Percentiles rank a stretch among this genome's conserved stretches.
phyloP scores from a whole-genome alignment of 2,888 invertebrate genomes.

The Dicyrtoma fusca region DNA sequence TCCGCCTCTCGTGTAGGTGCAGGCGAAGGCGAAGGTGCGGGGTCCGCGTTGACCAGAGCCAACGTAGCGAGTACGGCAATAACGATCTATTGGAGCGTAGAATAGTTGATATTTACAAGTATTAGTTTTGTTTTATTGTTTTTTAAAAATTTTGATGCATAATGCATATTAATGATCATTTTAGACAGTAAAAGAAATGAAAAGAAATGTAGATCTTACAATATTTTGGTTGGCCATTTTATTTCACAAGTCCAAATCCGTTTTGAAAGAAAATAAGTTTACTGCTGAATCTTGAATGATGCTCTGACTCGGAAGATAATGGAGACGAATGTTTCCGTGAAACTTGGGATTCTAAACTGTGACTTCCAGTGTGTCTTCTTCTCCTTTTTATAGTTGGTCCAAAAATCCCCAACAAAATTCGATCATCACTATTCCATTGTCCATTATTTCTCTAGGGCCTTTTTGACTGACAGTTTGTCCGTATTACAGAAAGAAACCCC shows the following conservation, averaged over 20 bases:
- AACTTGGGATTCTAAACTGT: not conserved
- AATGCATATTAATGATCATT: not conserved
- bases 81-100: constrained; percentile 43
- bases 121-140: no score
- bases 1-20: constrained; percentile 42
- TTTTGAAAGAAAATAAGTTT: not conserved
- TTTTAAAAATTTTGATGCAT: no score
- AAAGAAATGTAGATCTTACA: not conserved
- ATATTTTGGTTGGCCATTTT: constrained; percentile 13
- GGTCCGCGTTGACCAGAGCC: constrained; percentile 13
- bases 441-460: no score
- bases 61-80: constrained; percentile 44
- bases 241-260: not conserved
- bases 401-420: not conserved
- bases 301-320: no score
- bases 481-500: no score
- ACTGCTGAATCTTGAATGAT: no score
- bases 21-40: constrained; percentile 28
- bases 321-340: not conserved
- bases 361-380: not conserved
- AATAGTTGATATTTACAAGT: not conserved
- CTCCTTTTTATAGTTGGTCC: constrained; percentile 5
- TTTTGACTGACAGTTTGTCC: no score
- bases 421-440: no score
- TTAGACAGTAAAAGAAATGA: not conserved